Conservation (phyloP, 2,888 invertebrate species). For the Kryphioiulus occultus region DNA sequence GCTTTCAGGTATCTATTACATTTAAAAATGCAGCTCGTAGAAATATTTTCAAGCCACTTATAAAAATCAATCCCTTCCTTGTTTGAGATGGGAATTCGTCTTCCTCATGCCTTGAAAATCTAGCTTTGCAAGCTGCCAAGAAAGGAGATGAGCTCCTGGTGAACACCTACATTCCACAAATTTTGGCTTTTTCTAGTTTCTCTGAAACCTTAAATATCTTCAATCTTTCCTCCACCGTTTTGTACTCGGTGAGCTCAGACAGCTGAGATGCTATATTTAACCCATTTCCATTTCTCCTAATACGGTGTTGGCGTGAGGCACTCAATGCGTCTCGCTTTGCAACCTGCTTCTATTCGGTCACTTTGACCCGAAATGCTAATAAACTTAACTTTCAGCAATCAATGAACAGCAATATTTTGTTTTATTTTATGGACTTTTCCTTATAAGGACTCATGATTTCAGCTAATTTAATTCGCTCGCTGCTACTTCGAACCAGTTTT, state of each 20-base stretch:
- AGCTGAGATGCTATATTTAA: not conserved
- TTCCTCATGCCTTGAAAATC: too few species aligned
- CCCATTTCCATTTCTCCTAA: not conserved
- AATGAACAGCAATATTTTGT: not conserved
- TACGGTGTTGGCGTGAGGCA: not conserved
- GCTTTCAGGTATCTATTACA: too few species aligned
- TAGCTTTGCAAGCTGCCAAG: not conserved
- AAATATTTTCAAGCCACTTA: too few species aligned
- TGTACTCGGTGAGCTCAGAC: not conserved
- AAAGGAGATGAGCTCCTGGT: not conserved
- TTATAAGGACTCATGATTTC: not conserved
- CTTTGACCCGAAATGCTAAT: not conserved
- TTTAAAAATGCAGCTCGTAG: too few species aligned
- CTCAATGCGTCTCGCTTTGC: not conserved
- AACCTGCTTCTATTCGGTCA: not conserved
- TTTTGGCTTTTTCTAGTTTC: not conserved
- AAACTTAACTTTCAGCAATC: not conserved
- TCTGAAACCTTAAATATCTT: not conserved
- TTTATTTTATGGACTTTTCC: not conserved
- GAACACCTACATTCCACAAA: not conserved
- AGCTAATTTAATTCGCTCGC: not conserved
- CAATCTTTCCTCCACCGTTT: not conserved
- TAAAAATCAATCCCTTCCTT: too few species aligned
- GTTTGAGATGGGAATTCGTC: too few species aligned
- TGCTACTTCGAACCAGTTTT: too few species aligned